Percentiles rank a stretch among this genome's conserved stretches.
Conservation (phyloP, 2,888 invertebrate species). For the Dastarcus helophoroides region DNA sequence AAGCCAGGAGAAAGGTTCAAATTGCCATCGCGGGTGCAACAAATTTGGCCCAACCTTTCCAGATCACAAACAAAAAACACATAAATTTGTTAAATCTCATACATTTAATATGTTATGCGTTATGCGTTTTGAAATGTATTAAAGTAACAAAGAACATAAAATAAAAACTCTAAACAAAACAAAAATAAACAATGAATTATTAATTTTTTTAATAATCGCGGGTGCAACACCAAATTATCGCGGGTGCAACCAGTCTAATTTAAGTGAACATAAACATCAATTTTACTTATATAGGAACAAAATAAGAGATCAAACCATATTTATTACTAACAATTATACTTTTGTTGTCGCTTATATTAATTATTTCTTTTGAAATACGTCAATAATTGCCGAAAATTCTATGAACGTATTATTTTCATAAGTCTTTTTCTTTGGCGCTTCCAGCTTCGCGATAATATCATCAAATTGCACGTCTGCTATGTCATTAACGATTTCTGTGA, state of each 20-base stretch:
- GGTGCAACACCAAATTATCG: conserved; percentile 4
- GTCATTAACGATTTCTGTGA: conserved; percentile 14
- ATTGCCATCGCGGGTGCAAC: conserved; percentile 5
- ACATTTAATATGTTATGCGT: conserved; percentile 5
- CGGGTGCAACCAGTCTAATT: conserved; percentile 5
- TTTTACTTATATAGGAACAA: conserved; percentile 1
- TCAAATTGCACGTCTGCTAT: conserved; percentile 19
- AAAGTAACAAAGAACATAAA: conserved; percentile 2
- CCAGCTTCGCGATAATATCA: conserved; percentile 16
- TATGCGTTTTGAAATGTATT: not conserved
- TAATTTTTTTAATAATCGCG: conserved; percentile 2
- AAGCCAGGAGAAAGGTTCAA: conserved; percentile 4
- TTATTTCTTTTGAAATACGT: conserved; percentile 18
- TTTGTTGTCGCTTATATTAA: conserved; percentile 11
- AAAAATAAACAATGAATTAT: too few relatives aligned
- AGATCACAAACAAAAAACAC: conserved; percentile 1
- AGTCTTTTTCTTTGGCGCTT: conserved; percentile 17
- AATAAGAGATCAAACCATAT: too few relatives aligned
- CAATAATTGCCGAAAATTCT: conserved; percentile 17
- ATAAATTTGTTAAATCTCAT: conserved; percentile 4
- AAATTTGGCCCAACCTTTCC: conserved; percentile 5
- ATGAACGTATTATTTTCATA: conserved; percentile 16
- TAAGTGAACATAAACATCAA: conserved; percentile 4
- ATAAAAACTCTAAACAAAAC: conserved; percentile 3
- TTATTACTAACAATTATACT: conserved; percentile 4